Evolutionary conservation across 2,113 vertebrate species (phyloP), one percentile per base, ranked within the genome.

Genomic region (Numida meleagris): DNA sequence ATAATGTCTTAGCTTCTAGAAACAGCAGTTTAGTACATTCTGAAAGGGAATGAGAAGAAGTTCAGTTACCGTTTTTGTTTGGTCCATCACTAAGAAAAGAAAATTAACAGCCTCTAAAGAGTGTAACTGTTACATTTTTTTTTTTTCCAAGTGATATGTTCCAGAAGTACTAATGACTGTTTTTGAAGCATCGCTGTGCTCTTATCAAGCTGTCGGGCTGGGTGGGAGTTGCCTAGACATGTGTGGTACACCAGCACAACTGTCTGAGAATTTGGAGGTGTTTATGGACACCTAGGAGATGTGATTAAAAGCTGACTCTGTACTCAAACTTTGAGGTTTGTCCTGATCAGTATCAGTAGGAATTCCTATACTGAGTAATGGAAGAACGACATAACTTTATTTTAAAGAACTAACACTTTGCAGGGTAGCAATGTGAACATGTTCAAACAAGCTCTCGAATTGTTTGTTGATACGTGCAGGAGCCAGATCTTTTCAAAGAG

Each of bases 311-410:
- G 46, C 61, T 94, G 76, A n/a, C 43, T 82, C 1, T 25, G 23
- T 53, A 45, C 12, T 45, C 34, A 80, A 9, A 45, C 33, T 63
- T 76, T 31, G 65, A 72, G 65, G 36, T 70, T 46, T 53, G 53
- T 91, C n/a, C 61, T 84, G 70, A 85, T 95, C 0, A 0, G 40
- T 87, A 65, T 75, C 51, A 43, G n/a, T 36, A 68, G 51, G 19
- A 90, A 81, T 53, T 78, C 36, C 40, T 91, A 17, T 83, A 65
- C 53, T 66, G 71, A 90, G 65, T 88, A 90, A 89, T 84, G 76
- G 82, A 93, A 86, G 27, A 93, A 90, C 65, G 63, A 78, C 77
- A 19, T 88, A 83, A 83, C 31, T 72, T 77, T 4, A n/a, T 74
- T 78, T 2, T 40, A 76, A 58, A 45, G 57, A 79, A 29, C 1